Percentiles rank a stretch among this genome's conserved stretches.
Conservation (phyloP, 2,888 invertebrate species). For the Eupithecia subumbrata region DNA sequence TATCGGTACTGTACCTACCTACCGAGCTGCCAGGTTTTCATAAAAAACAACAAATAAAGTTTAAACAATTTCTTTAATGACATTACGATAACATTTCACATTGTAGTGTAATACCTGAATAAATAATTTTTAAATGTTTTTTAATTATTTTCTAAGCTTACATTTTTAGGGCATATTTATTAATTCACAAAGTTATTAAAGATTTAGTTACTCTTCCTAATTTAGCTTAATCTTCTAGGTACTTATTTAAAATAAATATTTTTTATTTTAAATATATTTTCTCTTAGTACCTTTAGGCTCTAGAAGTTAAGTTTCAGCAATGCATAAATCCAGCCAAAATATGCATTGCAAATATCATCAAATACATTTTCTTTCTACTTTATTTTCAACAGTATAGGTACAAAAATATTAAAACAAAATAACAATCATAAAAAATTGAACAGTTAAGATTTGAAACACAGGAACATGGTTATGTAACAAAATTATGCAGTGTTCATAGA, state of each 20-base stretch:
- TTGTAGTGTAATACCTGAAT: not conserved
- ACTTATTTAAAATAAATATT: not conserved
- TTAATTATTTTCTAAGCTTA: not conserved
- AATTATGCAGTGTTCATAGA: not conserved
- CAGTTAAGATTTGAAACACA: not conserved
- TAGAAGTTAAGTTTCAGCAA: slow-evolving; percentile 38
- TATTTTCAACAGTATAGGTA: not conserved
- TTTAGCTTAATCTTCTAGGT: not conserved
- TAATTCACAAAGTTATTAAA: not conserved
- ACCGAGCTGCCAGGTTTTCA: not conserved
- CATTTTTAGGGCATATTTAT: not conserved
- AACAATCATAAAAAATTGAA: not conserved
- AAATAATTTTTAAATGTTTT: not conserved
- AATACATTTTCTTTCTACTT: not conserved
- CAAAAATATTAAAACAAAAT: not conserved
- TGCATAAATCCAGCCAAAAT: slow-evolving; percentile 64
- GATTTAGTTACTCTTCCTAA: not conserved
- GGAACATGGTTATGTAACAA: not conserved
- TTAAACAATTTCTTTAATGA: slow-evolving; percentile 2
- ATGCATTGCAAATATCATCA: slow-evolving; percentile 51
- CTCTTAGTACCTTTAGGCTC: not conserved
- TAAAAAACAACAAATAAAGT: not conserved
- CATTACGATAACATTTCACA: not conserved
- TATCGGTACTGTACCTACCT: no score
- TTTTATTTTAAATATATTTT: not conserved